Conservation (phyloP, 2,113 vertebrate species). For the Saguinus midas region DNA sequence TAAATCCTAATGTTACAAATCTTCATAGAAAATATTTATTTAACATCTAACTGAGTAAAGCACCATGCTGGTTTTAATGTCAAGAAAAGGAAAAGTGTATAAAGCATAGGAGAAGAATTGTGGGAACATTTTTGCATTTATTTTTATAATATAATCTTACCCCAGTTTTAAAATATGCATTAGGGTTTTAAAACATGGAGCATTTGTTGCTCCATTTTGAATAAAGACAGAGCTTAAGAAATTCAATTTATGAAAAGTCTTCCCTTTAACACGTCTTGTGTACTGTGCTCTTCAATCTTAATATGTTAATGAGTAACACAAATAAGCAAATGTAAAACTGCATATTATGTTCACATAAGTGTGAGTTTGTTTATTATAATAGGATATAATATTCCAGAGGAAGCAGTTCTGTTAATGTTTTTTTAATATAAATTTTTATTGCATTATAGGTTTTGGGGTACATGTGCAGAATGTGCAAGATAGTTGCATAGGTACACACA, state of each 20-base stretch:
- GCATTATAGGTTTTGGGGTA: too few relatives aligned
- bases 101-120: not conserved
- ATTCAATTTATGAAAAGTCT: not conserved
- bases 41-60: not conserved
- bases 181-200: slow-evolving; percentile 16
- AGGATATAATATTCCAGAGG: not conserved
- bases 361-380: not conserved
- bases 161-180: not conserved
- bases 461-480: too few relatives aligned
- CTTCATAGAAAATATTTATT: not conserved
- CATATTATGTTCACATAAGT: not conserved
- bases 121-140: not conserved
- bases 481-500: too few relatives aligned
- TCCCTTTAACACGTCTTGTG: not conserved
- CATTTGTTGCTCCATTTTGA: not conserved
- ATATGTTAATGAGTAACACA: not conserved
- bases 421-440: too few relatives aligned
- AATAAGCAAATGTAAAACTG: not conserved
- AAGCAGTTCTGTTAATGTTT: not conserved
- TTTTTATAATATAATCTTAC: not conserved
- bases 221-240: not conserved
- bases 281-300: not conserved
- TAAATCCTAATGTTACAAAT: not conserved
- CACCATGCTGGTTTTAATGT: not conserved
- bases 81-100: not conserved